Conservation (phyloP, 2,113 vertebrate species). For the Gambusia affinis region DNA sequence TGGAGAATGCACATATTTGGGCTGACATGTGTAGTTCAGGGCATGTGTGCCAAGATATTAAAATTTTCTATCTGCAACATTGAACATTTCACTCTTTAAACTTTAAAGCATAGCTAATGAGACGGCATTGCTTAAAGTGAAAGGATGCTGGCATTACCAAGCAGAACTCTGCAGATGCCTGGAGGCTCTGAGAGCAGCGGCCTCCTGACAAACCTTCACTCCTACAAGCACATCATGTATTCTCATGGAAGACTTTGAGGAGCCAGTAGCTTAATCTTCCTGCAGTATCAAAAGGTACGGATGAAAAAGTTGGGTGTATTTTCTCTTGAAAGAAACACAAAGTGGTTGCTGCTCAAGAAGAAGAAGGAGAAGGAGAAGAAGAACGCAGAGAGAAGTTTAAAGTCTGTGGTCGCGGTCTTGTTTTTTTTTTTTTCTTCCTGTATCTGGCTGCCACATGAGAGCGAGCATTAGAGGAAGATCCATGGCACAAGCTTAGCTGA, state of each 20-base stretch:
- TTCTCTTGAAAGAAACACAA: neutral
- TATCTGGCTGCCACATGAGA: slow-evolving; percentile 33
- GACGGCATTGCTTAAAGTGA: slow-evolving; percentile 8
- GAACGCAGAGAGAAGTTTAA: neutral
- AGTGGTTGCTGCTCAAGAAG: neutral
- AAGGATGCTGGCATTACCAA: slow-evolving; percentile 1
- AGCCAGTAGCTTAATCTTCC: slow-evolving; percentile 18
- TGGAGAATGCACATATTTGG: too few species aligned
- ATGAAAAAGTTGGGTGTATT: neutral
- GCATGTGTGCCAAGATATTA: too few species aligned
- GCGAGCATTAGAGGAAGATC: slow-evolving; percentile 32
- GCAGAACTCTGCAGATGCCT: neutral
- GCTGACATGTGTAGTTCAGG: too few species aligned
- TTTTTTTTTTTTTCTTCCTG: neutral
- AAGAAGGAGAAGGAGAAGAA: too few species aligned
- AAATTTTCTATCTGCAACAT: too few species aligned
- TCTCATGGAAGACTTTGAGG: neutral
- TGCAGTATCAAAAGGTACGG: slow-evolving; percentile 13
- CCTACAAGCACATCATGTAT: neutral
- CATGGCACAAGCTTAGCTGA: slow-evolving; percentile 41
- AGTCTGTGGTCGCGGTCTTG: slow-evolving; percentile 3
- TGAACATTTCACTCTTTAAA: too few species aligned
- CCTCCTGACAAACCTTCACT: neutral
- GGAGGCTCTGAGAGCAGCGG: neutral
- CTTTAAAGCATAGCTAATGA: neutral